Conservation (phyloP, 2,113 vertebrate species). For the Glaucomys volans region DNA sequence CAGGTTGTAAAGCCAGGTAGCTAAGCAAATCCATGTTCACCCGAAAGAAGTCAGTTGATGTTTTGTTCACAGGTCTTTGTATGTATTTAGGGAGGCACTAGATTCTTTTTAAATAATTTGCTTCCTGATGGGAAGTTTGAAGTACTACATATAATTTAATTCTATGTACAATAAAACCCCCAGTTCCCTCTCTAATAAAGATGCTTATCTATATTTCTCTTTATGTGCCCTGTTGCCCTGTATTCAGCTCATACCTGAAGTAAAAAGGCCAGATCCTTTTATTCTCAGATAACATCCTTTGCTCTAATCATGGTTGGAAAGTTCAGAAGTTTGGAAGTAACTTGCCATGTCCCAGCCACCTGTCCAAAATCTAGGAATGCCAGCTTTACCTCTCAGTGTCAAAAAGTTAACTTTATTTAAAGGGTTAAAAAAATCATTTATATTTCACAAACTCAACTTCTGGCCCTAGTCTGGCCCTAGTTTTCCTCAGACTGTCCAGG, state of each 20-base stretch:
- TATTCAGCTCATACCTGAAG: neutral
- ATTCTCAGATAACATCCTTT: neutral
- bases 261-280: neutral
- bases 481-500: neutral
- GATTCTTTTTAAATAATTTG: slow-evolving; percentile 28
- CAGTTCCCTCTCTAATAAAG: neutral
- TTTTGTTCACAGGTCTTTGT: slow-evolving; percentile 40
- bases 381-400: neutral
- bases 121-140: neutral
- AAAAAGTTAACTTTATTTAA: slow-evolving; percentile 34
- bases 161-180: neutral
- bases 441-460: neutral
- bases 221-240: neutral
- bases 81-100: neutral
- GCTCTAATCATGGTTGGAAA: neutral
- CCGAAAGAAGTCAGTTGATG: neutral
- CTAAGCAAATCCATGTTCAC: neutral
- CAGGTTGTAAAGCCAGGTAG: neutral
- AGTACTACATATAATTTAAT: neutral
- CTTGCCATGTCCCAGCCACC: neutral
- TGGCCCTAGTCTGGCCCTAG: neutral
- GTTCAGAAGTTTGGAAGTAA: slow-evolving; percentile 8
- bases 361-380: neutral
- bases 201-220: neutral
- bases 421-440: slow-evolving; percentile 1